A percentile compares a stretch with the other conserved stretches of the same genome.
These are phyloP conservation scores for Drosophila koepferae DNA, from an alignment of 2,888 invertebrate genomes.

Conservation along the genomic window DNA sequence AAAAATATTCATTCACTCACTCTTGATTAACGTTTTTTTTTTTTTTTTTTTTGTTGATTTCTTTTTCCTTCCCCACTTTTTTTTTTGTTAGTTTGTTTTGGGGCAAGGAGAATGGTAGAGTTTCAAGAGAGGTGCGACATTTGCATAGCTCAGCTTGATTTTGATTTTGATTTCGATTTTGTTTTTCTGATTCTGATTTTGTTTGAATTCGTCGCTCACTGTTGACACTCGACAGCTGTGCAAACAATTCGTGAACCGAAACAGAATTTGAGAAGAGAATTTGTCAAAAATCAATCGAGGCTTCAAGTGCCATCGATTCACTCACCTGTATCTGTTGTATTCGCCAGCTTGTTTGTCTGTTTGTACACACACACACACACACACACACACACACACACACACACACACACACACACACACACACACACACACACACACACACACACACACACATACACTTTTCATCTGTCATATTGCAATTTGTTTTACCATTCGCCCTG, in stretches of 20 bases:
- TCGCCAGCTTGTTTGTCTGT: not conserved
- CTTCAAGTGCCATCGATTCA: conserved; percentile 48
- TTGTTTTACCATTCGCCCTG: conserved; percentile 16
- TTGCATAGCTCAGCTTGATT: conserved; percentile 59
- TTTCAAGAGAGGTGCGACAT: conserved; percentile 23
- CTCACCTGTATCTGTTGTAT: conserved; percentile 17
- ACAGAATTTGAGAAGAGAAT: conserved; percentile 46
- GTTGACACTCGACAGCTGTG: conserved; percentile 55
- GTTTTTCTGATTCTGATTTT: conserved; percentile 52
- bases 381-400: not conserved
- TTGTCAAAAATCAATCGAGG: conserved; percentile 70
- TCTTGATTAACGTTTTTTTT: conserved; percentile 64
- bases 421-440: not conserved
- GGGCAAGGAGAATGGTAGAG: not conserved
- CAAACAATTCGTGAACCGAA: conserved; percentile 39
- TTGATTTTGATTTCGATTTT: conserved; percentile 37
- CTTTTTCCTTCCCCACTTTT: not conserved
- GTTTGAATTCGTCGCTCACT: conserved; percentile 42
- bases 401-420: not conserved
- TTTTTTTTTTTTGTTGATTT: conserved; percentile 48
- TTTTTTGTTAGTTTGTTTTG: conserved; percentile 31
- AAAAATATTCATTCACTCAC: conserved; percentile 52
- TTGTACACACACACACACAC: not conserved
- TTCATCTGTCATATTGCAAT: conserved; percentile 36
- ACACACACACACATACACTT: not conserved